Conservation (phyloP, 2,888 invertebrate genomes). For the Plebejus argus region DNA sequence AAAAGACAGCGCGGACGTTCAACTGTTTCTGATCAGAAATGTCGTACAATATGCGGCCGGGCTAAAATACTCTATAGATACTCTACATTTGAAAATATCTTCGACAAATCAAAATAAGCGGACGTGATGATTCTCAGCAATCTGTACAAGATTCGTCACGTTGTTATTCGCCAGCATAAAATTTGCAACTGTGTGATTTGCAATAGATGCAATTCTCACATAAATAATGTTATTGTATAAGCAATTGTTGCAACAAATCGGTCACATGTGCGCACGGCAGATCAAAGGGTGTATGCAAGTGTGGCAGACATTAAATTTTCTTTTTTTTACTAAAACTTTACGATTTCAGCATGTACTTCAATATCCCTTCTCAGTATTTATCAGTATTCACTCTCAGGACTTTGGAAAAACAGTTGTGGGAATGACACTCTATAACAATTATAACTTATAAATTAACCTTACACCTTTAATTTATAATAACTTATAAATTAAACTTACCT, state of each 20-base stretch:
- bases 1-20: too few species aligned
- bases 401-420: neutral
- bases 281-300: neutral
- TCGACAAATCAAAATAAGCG: neutral
- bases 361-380: too few species aligned
- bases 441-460: neutral
- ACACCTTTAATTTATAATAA: too few species aligned
- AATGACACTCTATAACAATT: neutral
- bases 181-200: slow-evolving; percentile 24
- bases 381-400: neutral
- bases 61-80: neutral
- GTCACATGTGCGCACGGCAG: neutral
- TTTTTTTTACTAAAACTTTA: neutral
- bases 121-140: neutral
- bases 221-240: slow-evolving; percentile 27
- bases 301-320: too few species aligned
- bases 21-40: too few species aligned
- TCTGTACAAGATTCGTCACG: slow-evolving; percentile 13
- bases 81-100: neutral
- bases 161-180: neutral
- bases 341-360: neutral
- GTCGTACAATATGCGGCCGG: too few species aligned
- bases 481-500: neutral
- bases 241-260: slow-evolving; percentile 19
- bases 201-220: slow-evolving; percentile 14